Base-by-base conservation (phyloP, 2,888 invertebrate species). In the Agrypnus murinus region DNA sequence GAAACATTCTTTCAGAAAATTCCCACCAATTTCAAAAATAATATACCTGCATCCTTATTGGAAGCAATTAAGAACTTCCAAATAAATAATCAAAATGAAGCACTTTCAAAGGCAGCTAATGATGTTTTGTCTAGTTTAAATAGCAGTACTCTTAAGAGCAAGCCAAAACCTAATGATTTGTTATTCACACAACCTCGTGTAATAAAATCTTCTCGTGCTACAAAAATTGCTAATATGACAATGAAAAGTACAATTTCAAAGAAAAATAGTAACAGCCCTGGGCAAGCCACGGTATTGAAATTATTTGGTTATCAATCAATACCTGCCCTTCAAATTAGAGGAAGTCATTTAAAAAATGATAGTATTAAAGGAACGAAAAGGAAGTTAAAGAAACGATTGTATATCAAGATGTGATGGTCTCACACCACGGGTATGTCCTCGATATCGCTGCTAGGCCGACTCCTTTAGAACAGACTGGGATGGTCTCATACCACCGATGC, bases 211-310 rank as follows among this genome's bases (percentile, higher is more conserved):
- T 36, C 36, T 7, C 34, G 55, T 36, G 55, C 36, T 6, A 36
- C 34, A 19, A 57, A 46, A 38, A 58, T 57, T 19, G 19, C 34
- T n/a, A 19, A 31, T 9, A 55, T 65, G 65, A 12, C 58, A 1
- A 32, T 14, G 4, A 6, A n/a, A 32, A 1, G 19, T 46, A 17
- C 14, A 7, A 5, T 15, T 6, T 5, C 50, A 50, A 34, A 14
- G 50, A 50, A 50, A n/a, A 10, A 14, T 25, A n/a, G n/a, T n/a
- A 31, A 43, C 3, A 43, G 6, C 12, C 12, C 14, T 4, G 12
- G 12, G 12, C 12, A 43, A 25, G 7, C 46, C 9, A 32, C 17
- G 1, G 12, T 36, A 6, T 12, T 65, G 1, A 34, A 14, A 2
- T 38, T 65, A 19, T 46, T 65, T 46, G 65, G 65, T 1, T 17